Conservation (phyloP, 2,113 vertebrate species). For the Melanerpes aurifrons region DNA sequence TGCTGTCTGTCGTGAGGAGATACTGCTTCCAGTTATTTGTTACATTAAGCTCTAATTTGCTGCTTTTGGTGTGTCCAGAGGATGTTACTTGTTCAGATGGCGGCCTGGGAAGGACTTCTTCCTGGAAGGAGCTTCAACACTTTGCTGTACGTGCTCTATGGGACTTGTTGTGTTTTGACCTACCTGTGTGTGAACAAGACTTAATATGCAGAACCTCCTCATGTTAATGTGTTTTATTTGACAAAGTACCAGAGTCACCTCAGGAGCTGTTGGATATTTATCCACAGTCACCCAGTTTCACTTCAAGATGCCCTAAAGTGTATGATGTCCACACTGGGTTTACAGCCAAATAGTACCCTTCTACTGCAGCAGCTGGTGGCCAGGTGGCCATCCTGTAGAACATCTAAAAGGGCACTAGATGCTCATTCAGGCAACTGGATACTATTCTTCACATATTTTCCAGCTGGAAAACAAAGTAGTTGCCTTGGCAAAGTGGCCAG, state of each 20-base stretch:
- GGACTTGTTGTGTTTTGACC: not conserved
- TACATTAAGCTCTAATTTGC: not conserved
- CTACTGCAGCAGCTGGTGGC: not conserved
- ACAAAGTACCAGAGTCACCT: not conserved
- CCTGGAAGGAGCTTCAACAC: not conserved
- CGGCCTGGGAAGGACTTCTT: not conserved
- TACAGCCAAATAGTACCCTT: not conserved
- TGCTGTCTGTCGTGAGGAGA: not conserved
- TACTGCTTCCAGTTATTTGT: not conserved
- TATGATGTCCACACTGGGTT: not conserved
- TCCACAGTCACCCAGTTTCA: not conserved
- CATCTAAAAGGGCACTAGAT: not conserved
- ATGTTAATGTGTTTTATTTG: not conserved
- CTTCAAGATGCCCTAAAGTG: not conserved
- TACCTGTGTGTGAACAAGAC: not conserved
- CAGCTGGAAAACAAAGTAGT: not conserved
- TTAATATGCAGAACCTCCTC: not conserved
- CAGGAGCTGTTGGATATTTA: not conserved
- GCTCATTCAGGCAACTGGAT: not conserved
- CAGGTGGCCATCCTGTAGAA: not conserved
- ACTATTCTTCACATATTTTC: not conserved
- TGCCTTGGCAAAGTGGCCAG: constrained; percentile 20
- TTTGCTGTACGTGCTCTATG: not conserved
- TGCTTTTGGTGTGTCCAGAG: not conserved
- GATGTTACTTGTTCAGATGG: not conserved